A percentile compares a stretch with the other conserved stretches of the same genome.
phyloP scores from a whole-genome alignment of 2,888 invertebrate species.

The Flexamia atlantica region DNA sequence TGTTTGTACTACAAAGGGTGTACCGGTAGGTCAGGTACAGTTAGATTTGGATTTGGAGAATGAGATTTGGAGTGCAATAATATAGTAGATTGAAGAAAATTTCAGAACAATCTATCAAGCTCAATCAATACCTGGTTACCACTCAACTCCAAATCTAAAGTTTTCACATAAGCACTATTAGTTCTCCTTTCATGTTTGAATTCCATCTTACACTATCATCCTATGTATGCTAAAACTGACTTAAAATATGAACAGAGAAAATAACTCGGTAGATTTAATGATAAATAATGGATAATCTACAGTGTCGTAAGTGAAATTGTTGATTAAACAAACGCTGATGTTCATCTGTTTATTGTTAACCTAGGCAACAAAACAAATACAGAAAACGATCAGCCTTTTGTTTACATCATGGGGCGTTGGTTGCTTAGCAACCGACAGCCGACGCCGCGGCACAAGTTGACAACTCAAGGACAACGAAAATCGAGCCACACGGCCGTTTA shows the following conservation, averaged over 20 bases:
- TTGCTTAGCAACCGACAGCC: constrained; percentile 1
- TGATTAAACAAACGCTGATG: too few species aligned
- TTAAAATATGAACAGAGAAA: too few species aligned
- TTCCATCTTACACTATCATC: constrained; percentile 35
- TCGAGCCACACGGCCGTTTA: background rate
- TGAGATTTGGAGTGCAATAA: too few species aligned
- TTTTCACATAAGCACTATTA: constrained; percentile 49
- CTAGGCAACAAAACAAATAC: constrained; percentile 34
- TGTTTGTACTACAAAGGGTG: too few species aligned
- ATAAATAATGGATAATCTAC: too few species aligned
- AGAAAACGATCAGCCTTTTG: background rate
- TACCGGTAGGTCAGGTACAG: too few species aligned
- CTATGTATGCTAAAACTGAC: background rate
- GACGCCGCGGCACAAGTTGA: background rate
- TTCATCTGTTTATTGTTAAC: constrained; percentile 40
- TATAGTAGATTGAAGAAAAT: too few species aligned
- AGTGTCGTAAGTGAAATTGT: too few species aligned
- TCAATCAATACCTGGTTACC: constrained; percentile 54
- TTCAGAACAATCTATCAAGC: background rate
- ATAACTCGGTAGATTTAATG: too few species aligned
- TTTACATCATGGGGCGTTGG: background rate
- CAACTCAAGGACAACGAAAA: constrained; percentile 15
- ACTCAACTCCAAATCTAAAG: constrained; percentile 53
- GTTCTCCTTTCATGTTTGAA: constrained; percentile 47
- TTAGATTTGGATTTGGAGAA: too few species aligned